These are phyloP conservation scores for Parnassius smintheus DNA, from an alignment of 2,888 invertebrate genomes.

Conservation along the genomic window DNA sequence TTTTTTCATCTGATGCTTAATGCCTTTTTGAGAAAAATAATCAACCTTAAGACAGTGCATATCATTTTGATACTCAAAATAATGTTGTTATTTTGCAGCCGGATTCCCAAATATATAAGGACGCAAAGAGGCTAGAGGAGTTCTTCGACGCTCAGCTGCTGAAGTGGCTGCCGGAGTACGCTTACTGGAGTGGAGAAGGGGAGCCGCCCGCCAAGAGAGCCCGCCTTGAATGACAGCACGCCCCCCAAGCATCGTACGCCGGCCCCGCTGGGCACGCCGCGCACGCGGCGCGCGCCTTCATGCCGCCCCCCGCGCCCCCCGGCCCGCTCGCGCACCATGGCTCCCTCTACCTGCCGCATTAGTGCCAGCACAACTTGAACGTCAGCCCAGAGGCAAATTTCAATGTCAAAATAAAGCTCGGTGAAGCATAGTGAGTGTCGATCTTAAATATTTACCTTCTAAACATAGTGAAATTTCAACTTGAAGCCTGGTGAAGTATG, in stretches of 20 bases:
- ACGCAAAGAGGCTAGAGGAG: slow-evolving; percentile 90
- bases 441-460: too few species aligned
- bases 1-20: too few species aligned
- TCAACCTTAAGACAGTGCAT: too few species aligned
- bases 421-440: too few species aligned
- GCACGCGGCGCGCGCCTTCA: slow-evolving; percentile 13
- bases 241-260: slow-evolving; percentile 10
- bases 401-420: too few species aligned
- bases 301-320: slow-evolving; percentile 1
- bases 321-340: slow-evolving; percentile 1
- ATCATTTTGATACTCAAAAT: too few species aligned
- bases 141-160: slow-evolving; percentile 91
- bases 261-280: slow-evolving; percentile 1
- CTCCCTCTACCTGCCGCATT: slow-evolving; percentile 24
- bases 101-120: slow-evolving; percentile 88
- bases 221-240: slow-evolving; percentile 48
- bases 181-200: slow-evolving; percentile 74
- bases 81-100: slow-evolving; percentile 70
- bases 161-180: slow-evolving; percentile 91
- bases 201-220: slow-evolving; percentile 60
- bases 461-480: too few species aligned
- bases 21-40: too few species aligned
- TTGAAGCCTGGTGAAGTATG: too few species aligned
- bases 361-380: not conserved
- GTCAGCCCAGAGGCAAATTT: too few species aligned